Base-by-base conservation (phyloP, 2,797 vertebrate genomes). In the Chiroxiphia lanceolata region DNA sequence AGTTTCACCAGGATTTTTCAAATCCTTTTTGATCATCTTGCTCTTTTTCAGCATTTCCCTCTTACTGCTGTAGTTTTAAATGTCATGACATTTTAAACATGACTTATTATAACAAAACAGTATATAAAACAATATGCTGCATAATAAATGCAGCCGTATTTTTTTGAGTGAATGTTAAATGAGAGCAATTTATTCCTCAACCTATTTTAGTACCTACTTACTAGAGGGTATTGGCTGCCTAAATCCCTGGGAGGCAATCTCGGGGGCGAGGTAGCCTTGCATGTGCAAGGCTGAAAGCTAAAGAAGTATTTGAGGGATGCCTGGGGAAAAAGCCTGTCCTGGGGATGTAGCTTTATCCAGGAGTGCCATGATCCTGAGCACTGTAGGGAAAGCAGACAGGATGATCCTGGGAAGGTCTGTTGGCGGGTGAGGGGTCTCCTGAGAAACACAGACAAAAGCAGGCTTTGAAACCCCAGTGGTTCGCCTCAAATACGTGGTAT, bases 11-110 rank as follows among this genome's bases (percentile, higher is more conserved):
- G 71, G 89, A 56, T 87, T 96, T 96, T 91, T 93, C 89, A 93
- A 68, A 89, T 81, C 57, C 59, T 83, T 95, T 97, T 94, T 93
- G 84, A 94, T 92, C 83, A 70, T 94, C 87, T 79, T 94, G 77
- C 64, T 93, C 91, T 90, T 94, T 96, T 92, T 93, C 79, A 85
- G 61, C 75, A 82, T 97, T 96, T 96, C 76, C 71, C n/a, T 93
- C 83, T 97, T 92, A 92, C 92, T 85, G 87, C 95, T 95, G 83
- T 97, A 96, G 93, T 97, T 97, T 96, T 96, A 97, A 97, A 97
- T 97, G 96, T 96, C 97, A 91, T 95, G 97, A 96, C 96, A 97
- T 97, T 97, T 96, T 97, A 95, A 97, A 96, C 89, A 94, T 95
- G 97, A 97, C 93, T 96, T 96, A 97, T 96, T 97, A 77, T 96